Conservation (phyloP, 2,797 vertebrate genomes). For the Poeciliopsis gracilis region DNA sequence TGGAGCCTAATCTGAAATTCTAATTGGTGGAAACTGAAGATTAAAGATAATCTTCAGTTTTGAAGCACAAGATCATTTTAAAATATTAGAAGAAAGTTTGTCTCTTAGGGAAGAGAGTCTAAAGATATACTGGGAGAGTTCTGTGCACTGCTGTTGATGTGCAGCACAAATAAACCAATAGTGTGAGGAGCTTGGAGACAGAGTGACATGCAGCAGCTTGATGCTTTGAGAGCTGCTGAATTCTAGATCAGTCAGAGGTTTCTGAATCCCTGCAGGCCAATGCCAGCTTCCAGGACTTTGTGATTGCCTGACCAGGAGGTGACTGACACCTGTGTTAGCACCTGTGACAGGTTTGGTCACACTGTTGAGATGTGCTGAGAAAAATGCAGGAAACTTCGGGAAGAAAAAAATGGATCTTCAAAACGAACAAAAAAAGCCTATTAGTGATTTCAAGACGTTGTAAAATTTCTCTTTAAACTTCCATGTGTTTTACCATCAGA, state of each 20-base stretch:
- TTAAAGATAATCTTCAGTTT: background rate
- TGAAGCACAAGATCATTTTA: background rate
- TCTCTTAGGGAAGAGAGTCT: background rate
- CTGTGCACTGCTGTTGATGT: background rate
- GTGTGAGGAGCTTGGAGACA: background rate
- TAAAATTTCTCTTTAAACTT: conserved; percentile 7
- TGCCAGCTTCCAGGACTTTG: conserved; percentile 17
- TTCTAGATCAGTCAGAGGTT: conserved; percentile 23
- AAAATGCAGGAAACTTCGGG: conserved; percentile 2
- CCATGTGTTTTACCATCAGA: background rate
- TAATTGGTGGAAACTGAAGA: background rate
- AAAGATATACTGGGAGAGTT: background rate
- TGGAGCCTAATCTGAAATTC: background rate
- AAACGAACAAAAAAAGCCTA: background rate
- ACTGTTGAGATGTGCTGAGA: background rate
- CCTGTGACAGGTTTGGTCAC: conserved; percentile 19
- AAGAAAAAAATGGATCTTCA: background rate
- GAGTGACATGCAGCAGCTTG: conserved; percentile 10
- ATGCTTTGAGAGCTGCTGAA: conserved; percentile 22
- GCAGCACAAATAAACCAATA: background rate
- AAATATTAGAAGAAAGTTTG: background rate
- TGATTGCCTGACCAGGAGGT: conserved; percentile 30
- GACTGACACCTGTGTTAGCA: conserved; percentile 23
- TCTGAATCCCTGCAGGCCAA: conserved; percentile 23
- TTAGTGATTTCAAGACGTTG: background rate